These are phyloP conservation scores for Cheumatopsyche charites DNA, from an alignment of 1,140 invertebrate genomes.

Conservation along the genomic window DNA sequence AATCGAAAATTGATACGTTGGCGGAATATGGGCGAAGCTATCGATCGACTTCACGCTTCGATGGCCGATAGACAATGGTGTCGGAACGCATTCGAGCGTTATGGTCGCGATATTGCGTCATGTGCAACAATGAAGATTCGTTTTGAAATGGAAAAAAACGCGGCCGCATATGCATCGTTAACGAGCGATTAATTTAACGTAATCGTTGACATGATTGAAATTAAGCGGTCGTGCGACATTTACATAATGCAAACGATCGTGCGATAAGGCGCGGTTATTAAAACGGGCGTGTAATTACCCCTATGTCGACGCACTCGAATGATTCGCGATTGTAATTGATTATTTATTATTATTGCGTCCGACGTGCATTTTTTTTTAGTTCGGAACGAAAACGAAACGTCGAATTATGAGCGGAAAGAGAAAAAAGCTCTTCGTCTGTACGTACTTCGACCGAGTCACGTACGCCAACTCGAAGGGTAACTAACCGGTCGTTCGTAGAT, in stretches of 20 bases:
- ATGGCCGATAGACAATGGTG: conserved; percentile 12
- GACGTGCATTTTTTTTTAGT: not conserved
- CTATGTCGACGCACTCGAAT: not conserved
- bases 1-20: conserved; percentile 7
- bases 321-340: not conserved
- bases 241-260: not conserved
- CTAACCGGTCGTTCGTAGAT: not conserved
- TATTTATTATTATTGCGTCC: not conserved
- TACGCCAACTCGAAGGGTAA: not conserved
- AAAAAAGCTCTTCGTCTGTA: not conserved
- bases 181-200: too few relatives aligned
- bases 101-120: conserved; percentile 2
- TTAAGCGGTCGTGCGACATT: not conserved
- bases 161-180: too few relatives aligned
- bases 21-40: not conserved
- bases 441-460: conserved; percentile 2
- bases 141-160: too few relatives aligned
- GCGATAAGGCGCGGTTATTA: not conserved
- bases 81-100: conserved; percentile 14
- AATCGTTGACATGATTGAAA: too few relatives aligned
- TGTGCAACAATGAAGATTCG: too few relatives aligned
- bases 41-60: conserved; percentile 9
- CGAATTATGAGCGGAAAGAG: not conserved
- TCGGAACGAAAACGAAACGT: not conserved
- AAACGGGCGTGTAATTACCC: conserved; percentile 2